These are phyloP conservation scores for Arnoldichthys spilopterus DNA, from an alignment of 2,797 vertebrate genomes.

Conservation along the genomic window DNA sequence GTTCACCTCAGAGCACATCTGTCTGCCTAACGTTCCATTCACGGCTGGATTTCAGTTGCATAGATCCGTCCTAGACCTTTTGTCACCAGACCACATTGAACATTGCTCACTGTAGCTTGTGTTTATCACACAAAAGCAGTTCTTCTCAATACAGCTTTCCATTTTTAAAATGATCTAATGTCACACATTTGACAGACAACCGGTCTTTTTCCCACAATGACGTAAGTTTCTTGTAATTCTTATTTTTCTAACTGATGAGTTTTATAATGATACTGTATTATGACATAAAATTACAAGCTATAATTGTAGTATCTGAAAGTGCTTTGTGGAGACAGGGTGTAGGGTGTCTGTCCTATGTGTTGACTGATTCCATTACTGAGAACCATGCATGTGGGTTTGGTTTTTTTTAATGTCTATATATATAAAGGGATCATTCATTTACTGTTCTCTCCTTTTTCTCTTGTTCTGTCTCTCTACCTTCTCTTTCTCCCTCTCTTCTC, in stretches of 20 bases:
- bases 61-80: conserved; percentile 51
- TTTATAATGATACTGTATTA: background rate
- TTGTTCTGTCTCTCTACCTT: background rate
- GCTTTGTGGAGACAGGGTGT: conserved; percentile 43
- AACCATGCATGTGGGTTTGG: conserved; percentile 36
- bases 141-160: conserved; percentile 14
- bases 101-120: conserved; percentile 44
- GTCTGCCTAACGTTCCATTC: conserved; percentile 59
- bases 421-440: conserved; percentile 28
- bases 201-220: conserved; percentile 49
- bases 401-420: no score
- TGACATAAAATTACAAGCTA: background rate
- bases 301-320: background rate
- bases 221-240: background rate
- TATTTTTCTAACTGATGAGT: conserved; percentile 1
- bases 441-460: conserved; percentile 26
- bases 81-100: conserved; percentile 43
- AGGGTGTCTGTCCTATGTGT: conserved; percentile 47
- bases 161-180: conserved; percentile 9
- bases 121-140: conserved; percentile 24
- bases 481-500: background rate
- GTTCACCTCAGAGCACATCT: conserved; percentile 58
- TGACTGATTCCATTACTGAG: conserved; percentile 47
- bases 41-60: conserved; percentile 57
- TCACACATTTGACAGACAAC: conserved; percentile 46